Conservation (phyloP, 1,140 invertebrate species). For the Formica exsecta region DNA sequence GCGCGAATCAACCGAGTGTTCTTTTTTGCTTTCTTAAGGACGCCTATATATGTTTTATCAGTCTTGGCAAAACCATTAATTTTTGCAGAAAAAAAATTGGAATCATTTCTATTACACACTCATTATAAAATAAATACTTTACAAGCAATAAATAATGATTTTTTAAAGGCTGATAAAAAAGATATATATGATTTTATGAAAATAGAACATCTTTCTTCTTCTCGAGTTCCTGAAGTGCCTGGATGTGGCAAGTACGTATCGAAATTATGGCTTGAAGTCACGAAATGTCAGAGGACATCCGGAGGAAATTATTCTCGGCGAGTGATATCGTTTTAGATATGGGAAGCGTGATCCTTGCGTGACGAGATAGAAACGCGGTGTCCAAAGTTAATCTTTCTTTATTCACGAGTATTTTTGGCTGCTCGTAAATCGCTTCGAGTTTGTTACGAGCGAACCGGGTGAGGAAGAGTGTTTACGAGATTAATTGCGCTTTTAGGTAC, state of each 20-base stretch:
- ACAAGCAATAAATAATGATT: background rate
- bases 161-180: slow-evolving; percentile 7
- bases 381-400: slow-evolving; percentile 44
- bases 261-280: slow-evolving; percentile 72
- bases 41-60: background rate
- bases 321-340: slow-evolving; percentile 61
- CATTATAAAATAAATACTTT: background rate
- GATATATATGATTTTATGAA: slow-evolving; percentile 18
- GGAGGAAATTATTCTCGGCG: slow-evolving; percentile 38
- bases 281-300: slow-evolving; percentile 77
- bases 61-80: background rate
- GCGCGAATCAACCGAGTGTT: slow-evolving; percentile 13
- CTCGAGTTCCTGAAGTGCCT: slow-evolving; percentile 18
- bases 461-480: background rate
- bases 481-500: slow-evolving; percentile 13
- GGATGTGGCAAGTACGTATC: slow-evolving; percentile 9
- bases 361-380: slow-evolving; percentile 60
- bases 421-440: slow-evolving; percentile 57
- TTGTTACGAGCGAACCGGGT: background rate
- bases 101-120: background rate
- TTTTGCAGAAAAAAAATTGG: background rate
- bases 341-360: slow-evolving; percentile 66
- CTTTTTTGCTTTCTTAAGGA: slow-evolving; percentile 25
- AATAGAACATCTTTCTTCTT: slow-evolving; percentile 9
- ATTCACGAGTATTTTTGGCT: slow-evolving; percentile 46